Evolutionary conservation across 2,888 invertebrate species (phyloP).

Genomic region (Atherix ibis): DNA sequence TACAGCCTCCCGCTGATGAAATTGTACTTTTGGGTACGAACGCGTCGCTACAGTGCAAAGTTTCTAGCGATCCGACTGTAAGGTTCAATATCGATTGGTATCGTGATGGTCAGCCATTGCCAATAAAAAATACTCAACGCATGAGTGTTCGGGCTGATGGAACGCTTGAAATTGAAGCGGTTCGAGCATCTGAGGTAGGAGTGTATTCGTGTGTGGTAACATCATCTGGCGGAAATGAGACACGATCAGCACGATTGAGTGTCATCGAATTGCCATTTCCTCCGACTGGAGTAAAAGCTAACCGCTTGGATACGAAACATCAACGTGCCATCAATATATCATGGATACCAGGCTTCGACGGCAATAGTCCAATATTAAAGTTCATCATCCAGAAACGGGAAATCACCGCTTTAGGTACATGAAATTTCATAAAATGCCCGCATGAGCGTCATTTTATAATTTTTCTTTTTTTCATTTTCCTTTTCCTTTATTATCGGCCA

Average conservation of each 20-base stretch:
- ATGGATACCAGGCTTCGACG: constrained; percentile 95
- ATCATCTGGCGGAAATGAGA: constrained; percentile 86
- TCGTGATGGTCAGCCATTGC: constrained; percentile 57
- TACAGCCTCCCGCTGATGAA: constrained; percentile 83
- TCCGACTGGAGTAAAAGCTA: constrained; percentile 73
- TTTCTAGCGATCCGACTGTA: constrained; percentile 79
- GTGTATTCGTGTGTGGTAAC: constrained; percentile 78
- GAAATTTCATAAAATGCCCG: constrained; percentile 1
- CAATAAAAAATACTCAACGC: constrained; percentile 48
- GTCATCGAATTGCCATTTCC: constrained; percentile 93
- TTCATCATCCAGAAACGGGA: constrained; percentile 85
- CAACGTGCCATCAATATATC: constrained; percentile 74
- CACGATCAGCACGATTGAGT: constrained; percentile 62
- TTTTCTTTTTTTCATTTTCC: constrained; percentile 6
- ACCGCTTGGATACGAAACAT: constrained; percentile 44
- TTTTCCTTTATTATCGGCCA: constrained; percentile 7
- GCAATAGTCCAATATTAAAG: constrained; percentile 86
- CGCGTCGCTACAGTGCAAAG: constrained; percentile 85
- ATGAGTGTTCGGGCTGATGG: constrained; percentile 66
- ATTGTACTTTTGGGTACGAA: constrained; percentile 83
- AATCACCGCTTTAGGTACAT: constrained; percentile 70
- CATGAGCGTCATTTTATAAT: constrained; percentile 5
- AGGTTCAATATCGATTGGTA: constrained; percentile 79
- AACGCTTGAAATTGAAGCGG: constrained; percentile 73
- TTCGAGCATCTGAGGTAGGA: constrained; percentile 84